phyloP scores from a whole-genome alignment of 2,797 vertebrate genomes.

The Parauchenoglanis ngamensis region DNA sequence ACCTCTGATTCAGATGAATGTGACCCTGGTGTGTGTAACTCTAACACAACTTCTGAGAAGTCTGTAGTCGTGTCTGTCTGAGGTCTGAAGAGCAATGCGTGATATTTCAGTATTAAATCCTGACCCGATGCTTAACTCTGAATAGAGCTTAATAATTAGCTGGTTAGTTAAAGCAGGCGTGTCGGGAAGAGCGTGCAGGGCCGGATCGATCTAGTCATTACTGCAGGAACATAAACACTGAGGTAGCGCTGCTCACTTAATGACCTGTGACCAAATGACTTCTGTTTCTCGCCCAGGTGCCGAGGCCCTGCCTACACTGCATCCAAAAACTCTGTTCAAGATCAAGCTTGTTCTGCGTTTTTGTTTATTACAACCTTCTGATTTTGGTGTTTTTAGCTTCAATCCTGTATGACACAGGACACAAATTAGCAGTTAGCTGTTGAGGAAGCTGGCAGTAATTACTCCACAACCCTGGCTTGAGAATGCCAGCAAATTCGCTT shows the following conservation, averaged over 20 bases:
- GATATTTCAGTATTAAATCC: neutral
- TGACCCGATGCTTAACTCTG: neutral
- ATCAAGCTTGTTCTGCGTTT: no score
- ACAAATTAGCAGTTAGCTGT: constrained; percentile 6
- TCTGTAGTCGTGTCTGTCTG: no score
- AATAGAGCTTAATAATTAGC: neutral
- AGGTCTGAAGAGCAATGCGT: neutral
- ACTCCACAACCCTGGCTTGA: neutral
- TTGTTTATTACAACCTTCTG: neutral
- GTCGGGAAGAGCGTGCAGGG: neutral
- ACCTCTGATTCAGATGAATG: no score
- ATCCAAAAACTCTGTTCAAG: neutral
- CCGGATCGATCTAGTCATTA: neutral
- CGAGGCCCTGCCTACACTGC: neutral
- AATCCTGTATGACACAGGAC: neutral
- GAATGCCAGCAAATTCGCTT: constrained; percentile 18
- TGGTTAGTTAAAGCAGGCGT: neutral
- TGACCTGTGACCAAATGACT: no score
- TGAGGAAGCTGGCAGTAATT: constrained; percentile 19
- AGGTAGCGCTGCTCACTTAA: no score
- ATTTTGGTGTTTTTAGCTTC: neutral
- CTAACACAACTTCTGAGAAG: no score
- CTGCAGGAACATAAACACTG: neutral
- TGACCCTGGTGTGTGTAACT: no score
- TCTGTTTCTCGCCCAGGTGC: neutral